These are phyloP conservation scores for Spheniscus humboldti DNA, from an alignment of 2,797 vertebrate species.

Conservation along the genomic window DNA sequence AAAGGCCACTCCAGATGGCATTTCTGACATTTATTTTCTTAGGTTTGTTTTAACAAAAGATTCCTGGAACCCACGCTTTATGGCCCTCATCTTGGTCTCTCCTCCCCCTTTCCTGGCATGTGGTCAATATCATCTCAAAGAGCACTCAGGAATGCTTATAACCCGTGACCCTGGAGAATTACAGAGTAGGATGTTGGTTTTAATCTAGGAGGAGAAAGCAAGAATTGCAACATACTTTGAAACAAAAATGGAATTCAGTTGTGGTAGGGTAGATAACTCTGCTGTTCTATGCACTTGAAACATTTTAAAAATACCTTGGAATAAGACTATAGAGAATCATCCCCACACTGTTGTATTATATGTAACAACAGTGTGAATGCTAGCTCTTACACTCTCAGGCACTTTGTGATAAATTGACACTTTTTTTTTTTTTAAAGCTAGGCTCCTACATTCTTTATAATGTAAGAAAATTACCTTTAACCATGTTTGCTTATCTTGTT, in stretches of 20 bases:
- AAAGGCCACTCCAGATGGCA: neutral
- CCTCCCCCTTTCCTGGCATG: neutral
- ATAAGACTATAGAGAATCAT: neutral
- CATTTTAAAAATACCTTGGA: neutral
- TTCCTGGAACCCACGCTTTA: neutral
- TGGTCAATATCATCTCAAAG: constrained; percentile 31
- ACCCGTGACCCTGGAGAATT: neutral
- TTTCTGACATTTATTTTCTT: constrained; percentile 27
- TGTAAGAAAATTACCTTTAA: neutral
- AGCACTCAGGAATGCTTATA: neutral
- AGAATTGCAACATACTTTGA: constrained; percentile 28
- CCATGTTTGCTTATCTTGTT: neutral
- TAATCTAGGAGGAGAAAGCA: constrained; percentile 1
- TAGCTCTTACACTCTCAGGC: neutral
- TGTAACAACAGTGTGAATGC: neutral
- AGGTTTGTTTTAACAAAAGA: constrained; percentile 26
- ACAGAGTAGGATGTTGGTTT: neutral
- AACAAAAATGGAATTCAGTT: neutral
- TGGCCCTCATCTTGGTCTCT: neutral
- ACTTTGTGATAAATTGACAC: neutral
- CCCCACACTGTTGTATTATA: neutral
- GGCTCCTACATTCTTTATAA: neutral
- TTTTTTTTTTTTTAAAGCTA: neutral
- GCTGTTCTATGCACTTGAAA: neutral
- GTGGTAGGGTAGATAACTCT: neutral